Conservation (phyloP, 2,113 vertebrate species). For the Antechinus flavipes region DNA sequence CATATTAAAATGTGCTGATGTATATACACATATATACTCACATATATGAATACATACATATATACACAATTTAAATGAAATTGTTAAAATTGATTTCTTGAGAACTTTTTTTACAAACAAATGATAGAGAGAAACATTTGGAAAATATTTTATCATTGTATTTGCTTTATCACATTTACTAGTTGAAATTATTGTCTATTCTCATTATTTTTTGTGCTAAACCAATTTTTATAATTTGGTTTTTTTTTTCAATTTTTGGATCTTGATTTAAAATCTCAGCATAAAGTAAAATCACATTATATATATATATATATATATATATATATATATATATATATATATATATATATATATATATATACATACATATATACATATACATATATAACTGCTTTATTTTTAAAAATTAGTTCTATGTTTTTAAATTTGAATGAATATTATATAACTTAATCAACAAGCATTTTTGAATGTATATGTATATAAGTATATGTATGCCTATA, state of each 20-base stretch:
- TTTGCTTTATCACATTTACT: constrained; percentile 15
- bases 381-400: not conserved
- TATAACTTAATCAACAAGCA: not conserved
- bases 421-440: not conserved
- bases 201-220: constrained; percentile 24
- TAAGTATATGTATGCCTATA: not conserved
- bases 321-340: no score
- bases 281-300: not conserved
- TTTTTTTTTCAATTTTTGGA: not conserved
- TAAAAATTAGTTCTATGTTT: not conserved
- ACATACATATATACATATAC: no score
- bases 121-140: constrained; percentile 59
- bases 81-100: constrained; percentile 43
- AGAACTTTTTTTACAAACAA: constrained; percentile 45
- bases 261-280: not conserved
- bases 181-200: not conserved
- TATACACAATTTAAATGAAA: constrained; percentile 35
- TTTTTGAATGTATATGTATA: not conserved
- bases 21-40: not conserved
- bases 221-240: not conserved
- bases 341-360: no score
- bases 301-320: no score
- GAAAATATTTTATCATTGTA: constrained; percentile 17
- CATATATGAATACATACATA: no score
- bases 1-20: constrained; percentile 62